Conservation (phyloP, 2,797 vertebrate genomes). For the Lepilemur ruficaudatus region DNA sequence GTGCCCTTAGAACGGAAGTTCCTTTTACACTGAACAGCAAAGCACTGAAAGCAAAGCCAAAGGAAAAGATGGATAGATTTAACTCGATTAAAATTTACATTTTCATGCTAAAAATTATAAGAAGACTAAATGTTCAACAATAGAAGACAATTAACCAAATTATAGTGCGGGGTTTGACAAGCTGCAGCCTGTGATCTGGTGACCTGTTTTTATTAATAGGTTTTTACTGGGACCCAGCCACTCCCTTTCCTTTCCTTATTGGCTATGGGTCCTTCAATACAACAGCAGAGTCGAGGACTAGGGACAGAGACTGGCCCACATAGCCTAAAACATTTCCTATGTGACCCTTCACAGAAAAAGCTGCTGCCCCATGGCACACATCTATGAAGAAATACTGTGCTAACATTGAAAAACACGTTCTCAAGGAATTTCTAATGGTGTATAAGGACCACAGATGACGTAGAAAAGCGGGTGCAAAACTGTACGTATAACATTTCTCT, state of each 20-base stretch:
- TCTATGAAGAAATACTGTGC: not conserved
- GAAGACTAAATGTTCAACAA: not conserved
- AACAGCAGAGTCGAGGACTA: not conserved
- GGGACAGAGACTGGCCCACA: not conserved
- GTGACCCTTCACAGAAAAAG: not conserved
- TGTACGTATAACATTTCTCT: fast-evolving
- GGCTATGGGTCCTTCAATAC: not conserved
- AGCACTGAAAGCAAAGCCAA: not conserved
- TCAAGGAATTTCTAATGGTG: not conserved
- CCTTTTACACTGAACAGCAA: not conserved
- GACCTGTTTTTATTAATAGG: not conserved
- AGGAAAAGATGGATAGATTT: not conserved
- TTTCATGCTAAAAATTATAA: not conserved
- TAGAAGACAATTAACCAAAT: not conserved
- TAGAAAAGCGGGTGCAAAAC: not conserved
- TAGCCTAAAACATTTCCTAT: not conserved
- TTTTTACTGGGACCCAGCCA: not conserved
- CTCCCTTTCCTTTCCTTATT: no score
- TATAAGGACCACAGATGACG: no score
- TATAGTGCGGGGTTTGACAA: not conserved
- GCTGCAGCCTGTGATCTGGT: not conserved
- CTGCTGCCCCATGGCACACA: not conserved
- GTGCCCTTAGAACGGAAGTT: not conserved
- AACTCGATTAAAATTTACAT: not conserved
- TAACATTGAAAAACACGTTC: not conserved